Conservation (phyloP, 1,140 invertebrate genomes). For the Frieseomelitta varia region DNA sequence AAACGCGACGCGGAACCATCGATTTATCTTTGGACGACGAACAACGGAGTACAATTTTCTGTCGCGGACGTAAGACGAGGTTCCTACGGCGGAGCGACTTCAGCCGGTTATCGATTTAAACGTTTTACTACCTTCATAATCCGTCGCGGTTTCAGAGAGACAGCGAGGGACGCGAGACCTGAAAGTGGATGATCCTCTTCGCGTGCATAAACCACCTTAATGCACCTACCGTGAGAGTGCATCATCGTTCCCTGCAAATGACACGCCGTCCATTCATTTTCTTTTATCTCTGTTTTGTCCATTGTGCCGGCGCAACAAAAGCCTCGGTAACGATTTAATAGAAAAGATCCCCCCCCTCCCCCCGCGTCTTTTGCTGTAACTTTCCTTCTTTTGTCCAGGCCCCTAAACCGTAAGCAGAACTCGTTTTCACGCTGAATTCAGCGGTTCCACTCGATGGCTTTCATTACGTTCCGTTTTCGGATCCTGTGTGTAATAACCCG, state of each 20-base stretch:
- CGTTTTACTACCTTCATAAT: slow-evolving; percentile 55
- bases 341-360: slow-evolving; percentile 30
- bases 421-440: slow-evolving; percentile 16
- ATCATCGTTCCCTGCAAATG: slow-evolving; percentile 67
- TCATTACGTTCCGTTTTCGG: neutral
- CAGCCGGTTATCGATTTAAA: slow-evolving; percentile 58
- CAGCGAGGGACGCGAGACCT: neutral
- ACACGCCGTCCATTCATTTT: slow-evolving; percentile 60
- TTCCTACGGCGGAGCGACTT: neutral
- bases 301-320: slow-evolving; percentile 63
- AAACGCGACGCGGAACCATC: slow-evolving; percentile 19
- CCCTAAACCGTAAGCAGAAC: neutral
- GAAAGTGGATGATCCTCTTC: slow-evolving; percentile 57
- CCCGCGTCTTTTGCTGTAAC: slow-evolving; percentile 20
- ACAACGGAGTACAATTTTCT: slow-evolving; percentile 21
- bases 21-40: slow-evolving; percentile 30
- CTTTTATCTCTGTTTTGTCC: slow-evolving; percentile 58
- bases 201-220: slow-evolving; percentile 69
- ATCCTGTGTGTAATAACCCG: neutral
- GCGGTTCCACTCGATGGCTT: neutral
- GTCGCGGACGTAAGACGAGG: slow-evolving; percentile 2
- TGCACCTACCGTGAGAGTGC: slow-evolving; percentile 65
- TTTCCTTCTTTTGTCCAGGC: neutral
- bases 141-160: slow-evolving; percentile 25
- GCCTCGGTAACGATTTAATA: slow-evolving; percentile 63